Evolutionary conservation across 2,113 vertebrate species (phyloP), one percentile per base, ranked within the genome.

Genomic region (Tenrec ecaudatus): DNA sequence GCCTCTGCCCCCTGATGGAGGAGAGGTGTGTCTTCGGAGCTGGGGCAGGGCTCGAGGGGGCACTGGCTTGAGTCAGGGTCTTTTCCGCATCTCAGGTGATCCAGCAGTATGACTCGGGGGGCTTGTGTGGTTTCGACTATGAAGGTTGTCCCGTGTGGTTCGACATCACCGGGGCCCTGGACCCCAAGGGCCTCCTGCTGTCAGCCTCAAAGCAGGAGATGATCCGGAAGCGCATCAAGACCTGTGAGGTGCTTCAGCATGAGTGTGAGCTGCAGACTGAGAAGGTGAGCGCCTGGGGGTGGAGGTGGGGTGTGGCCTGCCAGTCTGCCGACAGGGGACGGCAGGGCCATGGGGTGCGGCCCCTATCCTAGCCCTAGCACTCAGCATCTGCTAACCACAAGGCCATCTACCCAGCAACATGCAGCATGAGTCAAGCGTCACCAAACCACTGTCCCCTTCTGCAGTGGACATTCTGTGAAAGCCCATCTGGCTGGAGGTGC

Each of bases 201-300:
- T 99, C 99, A 0, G 98, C 98, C 93, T 98, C 99, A 86, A 99
- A 99, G 97, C 99, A 99, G 96, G 99, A 99, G 95, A 97, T 99
- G 95, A 97, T 99, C 79, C 99, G 98, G 96, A 99, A 98, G 91
- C 99, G 99, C 97, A 98, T 99, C 96, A 97, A 98, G 22, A 98
- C 98, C 97, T 99, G 98, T 0, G 99, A 99, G 97, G 20, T 98
- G 86, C 97, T 99, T 93, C 97, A 97, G 91, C 96, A 7, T 0
- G 97, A 98, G 47, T 99, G 99, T 0, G 96, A 97, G 2, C 89
- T 86, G 10, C 99, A 99, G 97, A 98, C 92, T 1, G 82, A 98
- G 93, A 98, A 98, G 98, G 99, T 99, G 94, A 93, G 91, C 0
- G 12, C 0, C 3, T 0, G 2, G 60, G 1, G 11, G 0, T 15